Evolutionary conservation across 1,140 invertebrate species (phyloP), one percentile per base, ranked within the genome.

Genomic region (Rhizoglyphus robini): DNA sequence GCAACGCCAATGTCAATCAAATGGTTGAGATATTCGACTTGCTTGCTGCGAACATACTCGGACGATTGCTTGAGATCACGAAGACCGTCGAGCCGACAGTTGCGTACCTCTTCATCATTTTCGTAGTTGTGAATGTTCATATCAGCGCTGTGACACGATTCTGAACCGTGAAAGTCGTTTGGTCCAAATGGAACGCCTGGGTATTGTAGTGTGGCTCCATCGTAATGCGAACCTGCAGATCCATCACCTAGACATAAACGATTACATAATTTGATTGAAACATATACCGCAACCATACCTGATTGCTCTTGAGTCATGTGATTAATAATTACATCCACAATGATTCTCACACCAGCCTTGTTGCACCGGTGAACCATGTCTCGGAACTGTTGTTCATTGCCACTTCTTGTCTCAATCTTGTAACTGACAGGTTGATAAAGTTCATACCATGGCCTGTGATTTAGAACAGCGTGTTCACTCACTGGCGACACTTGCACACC

Each of bases 401-500:
- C 91, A 46, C 87, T 89, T 54, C 90, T 79, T 0, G 87, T 88
- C 0, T 70, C 71, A 4, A 90, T 75, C 34, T 83, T 81, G 74
- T 94, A 95, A 13, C 88, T 90, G 60, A 94, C 83, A 0, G 88
- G 88, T 74, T 94, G 90, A 69, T 95, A 95, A 5, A 89, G 78
- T 75, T 92, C 88, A 79, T 83, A 81, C 80, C 90, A 90, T 81
- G 90, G 65, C 81, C 85, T 63, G 4, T 29, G 18, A 20, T 34
- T 59, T 25, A 58, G 20, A 31, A 36, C 63, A 38, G 60, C 60
- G 27, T 63, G 30, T 23, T 67, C 65, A 20, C 29, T 18, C 20
- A 67, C 65, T 73, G 23, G 71, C 71, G 0, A 86, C 85, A 87
- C 84, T 80, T 90, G 88, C 0, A 91, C 84, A 8, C 84, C 89